These are phyloP conservation scores for Sigmodon hispidus DNA, from an alignment of 2,113 vertebrate species.

Conservation along the genomic window DNA sequence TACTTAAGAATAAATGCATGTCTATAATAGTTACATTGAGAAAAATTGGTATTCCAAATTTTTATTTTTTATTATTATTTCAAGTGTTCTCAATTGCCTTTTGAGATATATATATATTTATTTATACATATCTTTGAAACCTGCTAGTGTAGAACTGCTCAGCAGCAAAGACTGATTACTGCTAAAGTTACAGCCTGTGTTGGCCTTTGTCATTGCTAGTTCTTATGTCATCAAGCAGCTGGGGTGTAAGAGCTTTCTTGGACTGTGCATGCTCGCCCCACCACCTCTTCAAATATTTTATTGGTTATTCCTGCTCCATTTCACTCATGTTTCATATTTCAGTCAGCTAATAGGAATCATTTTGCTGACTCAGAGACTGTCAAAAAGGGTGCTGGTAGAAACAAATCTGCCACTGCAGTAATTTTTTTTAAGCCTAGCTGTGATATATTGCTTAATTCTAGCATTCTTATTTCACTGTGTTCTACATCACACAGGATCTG, in stretches of 20 bases:
- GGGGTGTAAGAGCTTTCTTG: not conserved
- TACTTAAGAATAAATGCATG: not conserved
- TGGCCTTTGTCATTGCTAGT: not conserved
- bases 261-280: not conserved
- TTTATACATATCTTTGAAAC: not conserved
- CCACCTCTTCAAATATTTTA: not conserved
- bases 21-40: not conserved
- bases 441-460: not conserved
- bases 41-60: not conserved
- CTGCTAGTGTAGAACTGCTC: accelerated
- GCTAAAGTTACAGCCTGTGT: not conserved
- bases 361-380: not conserved
- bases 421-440: not conserved
- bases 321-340: conserved; percentile 37
- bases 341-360: conserved; percentile 1
- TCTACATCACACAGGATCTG: not conserved
- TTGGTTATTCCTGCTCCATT: not conserved
- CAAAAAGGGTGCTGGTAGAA: not conserved
- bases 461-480: not conserved
- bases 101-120: no score
- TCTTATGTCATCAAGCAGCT: not conserved
- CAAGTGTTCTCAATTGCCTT: not conserved
- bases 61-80: not conserved
- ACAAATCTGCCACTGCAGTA: not conserved
- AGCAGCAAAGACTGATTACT: not conserved